Evolutionary conservation across 2,797 vertebrate species (phyloP), one percentile per base, ranked within the genome.

Genomic region (Remorina albescens): DNA sequence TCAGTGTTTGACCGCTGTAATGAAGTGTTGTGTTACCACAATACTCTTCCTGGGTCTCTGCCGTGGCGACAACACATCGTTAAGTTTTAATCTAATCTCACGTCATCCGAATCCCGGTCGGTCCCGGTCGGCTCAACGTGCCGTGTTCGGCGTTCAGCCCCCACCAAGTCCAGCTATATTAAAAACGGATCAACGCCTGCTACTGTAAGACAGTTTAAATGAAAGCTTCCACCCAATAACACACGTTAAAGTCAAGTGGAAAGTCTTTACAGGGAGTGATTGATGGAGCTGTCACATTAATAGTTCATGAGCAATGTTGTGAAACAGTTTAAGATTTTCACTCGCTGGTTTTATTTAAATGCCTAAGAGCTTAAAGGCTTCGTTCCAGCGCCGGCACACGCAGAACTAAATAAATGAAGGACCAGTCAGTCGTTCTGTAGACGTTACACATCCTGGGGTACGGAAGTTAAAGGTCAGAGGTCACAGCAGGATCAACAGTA

Each of bases 51-150:
- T 69, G 51, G 30, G 62, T 21, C 49, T 59, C 46, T 41, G 30
- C 57, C 47, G 60, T 60, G 41, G 63, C 68, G 80, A 76, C 71
- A 76, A 62, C 70, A 67, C 71, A 59, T 47, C 55, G 71, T 80
- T 78, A 73, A 2, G 36, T 63, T 76, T 78, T 78, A 86, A 89
- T 86, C 62, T 64, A 53, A 77, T 80, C 55, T 86, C 63, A n/a
- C 64, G 81, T 75, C 25, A 30, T 66, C 50, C 71, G 58, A 80
- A 76, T 84, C 80, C 55, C 47, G 7, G n/a, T n/a, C 1, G 13
- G 60, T 54, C 77, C 21, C 60, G 49, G 73, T n/a, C 41, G 77
- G 64, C 71, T 82, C 57, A 19, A 76, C 51, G 55, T 46, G 66
- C 53, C 67, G 64, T 41, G 80, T 82, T 71, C 59, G 70, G 62